Evolutionary conservation across 2,797 vertebrate genomes (phyloP).

Genomic region (Glyptemys insculpta): DNA sequence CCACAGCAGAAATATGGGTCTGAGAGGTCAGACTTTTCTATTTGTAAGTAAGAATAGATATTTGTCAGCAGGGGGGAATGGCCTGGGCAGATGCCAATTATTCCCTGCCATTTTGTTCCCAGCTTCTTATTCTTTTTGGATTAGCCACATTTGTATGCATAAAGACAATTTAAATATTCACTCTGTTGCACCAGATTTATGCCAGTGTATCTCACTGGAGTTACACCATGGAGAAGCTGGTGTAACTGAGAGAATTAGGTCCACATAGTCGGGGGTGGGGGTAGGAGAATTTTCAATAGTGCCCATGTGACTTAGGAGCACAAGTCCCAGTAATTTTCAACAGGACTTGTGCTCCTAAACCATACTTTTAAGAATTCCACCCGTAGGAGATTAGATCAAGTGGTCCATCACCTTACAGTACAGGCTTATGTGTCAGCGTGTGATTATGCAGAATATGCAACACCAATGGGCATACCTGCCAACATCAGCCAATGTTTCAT

Average conservation of each 20-base stretch:
- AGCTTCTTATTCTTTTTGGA: conserved; percentile 14
- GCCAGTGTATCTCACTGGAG: background rate
- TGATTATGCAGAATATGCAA: background rate
- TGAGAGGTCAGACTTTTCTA: background rate
- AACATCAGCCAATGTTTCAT: conserved; percentile 47
- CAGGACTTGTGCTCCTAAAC: background rate
- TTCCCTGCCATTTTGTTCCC: background rate
- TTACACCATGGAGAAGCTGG: background rate
- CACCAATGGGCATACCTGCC: background rate
- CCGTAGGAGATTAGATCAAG: background rate
- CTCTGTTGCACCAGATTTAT: background rate
- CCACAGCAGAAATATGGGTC: rapidly evolving
- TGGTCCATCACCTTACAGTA: background rate
- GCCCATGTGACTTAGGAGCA: background rate
- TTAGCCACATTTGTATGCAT: background rate
- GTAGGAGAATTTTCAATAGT: background rate
- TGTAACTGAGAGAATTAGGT: background rate
- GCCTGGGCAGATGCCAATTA: conserved; percentile 16
- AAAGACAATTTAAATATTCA: conserved; percentile 28
- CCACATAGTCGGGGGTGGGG: background rate
- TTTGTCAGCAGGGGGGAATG: background rate
- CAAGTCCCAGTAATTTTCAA: background rate
- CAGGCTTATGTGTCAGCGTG: background rate
- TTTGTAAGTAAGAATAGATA: background rate
- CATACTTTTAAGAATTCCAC: background rate